Evolutionary conservation across 2,113 vertebrate species (phyloP).

Genomic region (Syngnathus floridae): DNA sequence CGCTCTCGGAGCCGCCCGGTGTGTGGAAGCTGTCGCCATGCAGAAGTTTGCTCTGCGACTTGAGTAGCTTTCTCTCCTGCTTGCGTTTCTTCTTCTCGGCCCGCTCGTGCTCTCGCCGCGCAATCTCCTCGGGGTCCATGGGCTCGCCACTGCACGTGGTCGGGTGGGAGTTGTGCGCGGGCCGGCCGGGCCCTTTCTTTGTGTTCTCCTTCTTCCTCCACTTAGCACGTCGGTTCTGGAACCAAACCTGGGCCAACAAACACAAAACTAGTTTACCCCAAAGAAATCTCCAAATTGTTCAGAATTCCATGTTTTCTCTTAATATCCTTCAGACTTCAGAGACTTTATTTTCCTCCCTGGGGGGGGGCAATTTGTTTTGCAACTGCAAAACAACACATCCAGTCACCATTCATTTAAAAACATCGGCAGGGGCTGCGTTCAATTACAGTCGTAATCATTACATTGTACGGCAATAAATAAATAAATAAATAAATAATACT

Average conservation of each 20-base stretch:
- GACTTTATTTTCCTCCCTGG: no score
- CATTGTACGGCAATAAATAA: no score
- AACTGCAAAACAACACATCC: no score
- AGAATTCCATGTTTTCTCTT: background rate
- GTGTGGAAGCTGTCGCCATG: conserved; percentile 82
- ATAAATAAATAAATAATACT: no score
- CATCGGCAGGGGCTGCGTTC: no score
- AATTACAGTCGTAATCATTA: no score
- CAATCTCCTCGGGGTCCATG: conserved; percentile 97
- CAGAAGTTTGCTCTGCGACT: conserved; percentile 81
- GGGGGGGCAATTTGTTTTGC: no score
- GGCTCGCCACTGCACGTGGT: conserved; percentile 97
- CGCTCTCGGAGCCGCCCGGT: conserved; percentile 87
- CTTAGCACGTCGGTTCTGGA: conserved; percentile 96
- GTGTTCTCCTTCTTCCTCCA: conserved; percentile 99
- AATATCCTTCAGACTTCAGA: no score
- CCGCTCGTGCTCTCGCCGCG: conserved; percentile 87
- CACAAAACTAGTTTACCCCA: background rate
- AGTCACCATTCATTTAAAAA: no score
- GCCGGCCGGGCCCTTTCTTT: conserved; percentile 93
- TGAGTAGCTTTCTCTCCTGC: conserved; percentile 88
- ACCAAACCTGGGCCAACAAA: conserved; percentile 83
- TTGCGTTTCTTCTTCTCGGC: conserved; percentile 95
- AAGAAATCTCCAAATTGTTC: background rate
- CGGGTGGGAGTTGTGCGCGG: conserved; percentile 96